phyloP scores from a whole-genome alignment of 1,140 invertebrate genomes.

The Pararge aegeria region DNA sequence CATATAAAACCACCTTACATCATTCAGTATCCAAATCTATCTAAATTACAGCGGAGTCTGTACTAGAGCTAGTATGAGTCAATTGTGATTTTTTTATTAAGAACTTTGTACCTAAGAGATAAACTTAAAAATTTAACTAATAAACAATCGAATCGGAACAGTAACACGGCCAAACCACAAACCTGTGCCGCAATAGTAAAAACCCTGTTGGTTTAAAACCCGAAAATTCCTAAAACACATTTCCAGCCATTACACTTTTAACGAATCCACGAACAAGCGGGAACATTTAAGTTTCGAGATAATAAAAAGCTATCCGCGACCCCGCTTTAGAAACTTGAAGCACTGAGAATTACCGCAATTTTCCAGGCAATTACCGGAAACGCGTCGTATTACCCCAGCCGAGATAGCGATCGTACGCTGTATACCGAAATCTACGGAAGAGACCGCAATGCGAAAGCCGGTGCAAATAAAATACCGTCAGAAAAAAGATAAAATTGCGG shows the following conservation, averaged over 20 bases:
- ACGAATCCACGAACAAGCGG: neutral
- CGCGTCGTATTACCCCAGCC: neutral
- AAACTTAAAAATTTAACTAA: too few species aligned
- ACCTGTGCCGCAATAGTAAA: neutral
- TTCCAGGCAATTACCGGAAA: slow-evolving; percentile 20
- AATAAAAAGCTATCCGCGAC: slow-evolving; percentile 16
- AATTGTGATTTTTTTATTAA: too few species aligned
- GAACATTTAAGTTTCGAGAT: neutral
- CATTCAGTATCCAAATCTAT: too few species aligned
- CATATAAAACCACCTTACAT: too few species aligned
- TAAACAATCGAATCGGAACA: too few species aligned
- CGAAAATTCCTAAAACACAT: neutral
- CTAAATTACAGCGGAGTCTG: too few species aligned
- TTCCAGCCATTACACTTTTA: neutral
- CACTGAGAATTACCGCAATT: slow-evolving; percentile 29
- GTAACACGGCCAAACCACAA: too few species aligned
- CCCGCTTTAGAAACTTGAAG: slow-evolving; percentile 7
- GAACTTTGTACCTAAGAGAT: too few species aligned
- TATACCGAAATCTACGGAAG: slow-evolving; percentile 7
- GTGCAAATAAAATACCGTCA: slow-evolving; percentile 10
- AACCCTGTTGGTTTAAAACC: neutral
- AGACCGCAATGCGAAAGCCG: slow-evolving; percentile 21
- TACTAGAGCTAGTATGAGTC: too few species aligned
- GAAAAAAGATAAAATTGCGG: slow-evolving; percentile 10
- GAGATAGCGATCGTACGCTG: neutral